These are phyloP conservation scores for Carabus problematicus DNA, from an alignment of 2,888 invertebrate species.

Conservation along the genomic window DNA sequence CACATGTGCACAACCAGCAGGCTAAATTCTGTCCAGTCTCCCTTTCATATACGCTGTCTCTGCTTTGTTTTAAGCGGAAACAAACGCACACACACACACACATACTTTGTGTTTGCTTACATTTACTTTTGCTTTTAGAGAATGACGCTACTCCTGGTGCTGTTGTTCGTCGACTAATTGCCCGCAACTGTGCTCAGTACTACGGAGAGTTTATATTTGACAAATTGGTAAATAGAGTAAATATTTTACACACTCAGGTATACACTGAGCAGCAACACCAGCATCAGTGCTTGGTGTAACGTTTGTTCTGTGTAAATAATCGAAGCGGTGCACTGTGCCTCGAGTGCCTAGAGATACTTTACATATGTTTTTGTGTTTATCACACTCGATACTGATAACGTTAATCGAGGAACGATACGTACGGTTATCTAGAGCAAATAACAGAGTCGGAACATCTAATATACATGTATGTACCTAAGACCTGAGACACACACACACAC, in stretches of 20 bases:
- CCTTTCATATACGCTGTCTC: too few species aligned
- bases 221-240: constrained; percentile 37
- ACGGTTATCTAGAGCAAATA: constrained; percentile 32
- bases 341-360: constrained; percentile 51
- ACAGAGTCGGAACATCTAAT: constrained; percentile 6
- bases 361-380: constrained; percentile 59
- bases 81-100: too few species aligned
- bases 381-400: constrained; percentile 52
- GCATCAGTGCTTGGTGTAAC: constrained; percentile 2
- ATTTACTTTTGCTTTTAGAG: too few species aligned
- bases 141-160: too few species aligned
- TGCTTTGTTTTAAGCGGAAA: too few species aligned
- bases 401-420: constrained; percentile 33
- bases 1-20: too few species aligned
- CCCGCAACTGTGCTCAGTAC: neutral
- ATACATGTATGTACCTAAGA: neutral
- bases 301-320: constrained; percentile 25
- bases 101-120: too few species aligned
- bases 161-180: neutral
- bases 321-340: constrained; percentile 15
- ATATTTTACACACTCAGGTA: constrained; percentile 12
- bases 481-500: neutral
- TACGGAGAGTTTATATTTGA: constrained; percentile 18
- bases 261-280: constrained; percentile 8
- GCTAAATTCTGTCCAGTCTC: too few species aligned